Evolutionary conservation across 1,140 invertebrate species (phyloP).

Genomic region (Carposina sasakii): DNA sequence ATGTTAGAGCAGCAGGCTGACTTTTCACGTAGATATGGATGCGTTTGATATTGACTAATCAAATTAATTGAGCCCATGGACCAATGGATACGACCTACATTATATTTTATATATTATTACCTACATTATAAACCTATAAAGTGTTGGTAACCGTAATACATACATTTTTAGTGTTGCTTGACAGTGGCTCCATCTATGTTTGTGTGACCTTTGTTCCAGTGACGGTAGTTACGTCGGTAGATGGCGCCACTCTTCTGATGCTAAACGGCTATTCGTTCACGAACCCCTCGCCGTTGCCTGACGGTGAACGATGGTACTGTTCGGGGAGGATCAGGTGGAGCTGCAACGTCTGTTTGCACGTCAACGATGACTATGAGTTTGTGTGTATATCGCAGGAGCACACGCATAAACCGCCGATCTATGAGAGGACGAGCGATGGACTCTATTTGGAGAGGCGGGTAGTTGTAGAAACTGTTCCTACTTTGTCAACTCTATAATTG

Average conservation of each 20-base stretch:
- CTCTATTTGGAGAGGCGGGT: constrained; percentile 31
- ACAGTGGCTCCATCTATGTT: no score
- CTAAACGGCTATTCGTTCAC: constrained; percentile 54
- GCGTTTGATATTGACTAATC: no score
- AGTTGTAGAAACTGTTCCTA: no score
- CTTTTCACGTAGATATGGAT: no score
- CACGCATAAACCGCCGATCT: constrained; percentile 44
- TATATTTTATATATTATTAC: no score
- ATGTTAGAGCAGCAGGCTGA: no score
- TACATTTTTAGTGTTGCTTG: no score
- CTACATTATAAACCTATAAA: no score
- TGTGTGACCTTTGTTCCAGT: constrained; percentile 41
- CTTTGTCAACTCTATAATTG: no score
- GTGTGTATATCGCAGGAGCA: constrained; percentile 56
- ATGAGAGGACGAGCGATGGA: constrained; percentile 42
- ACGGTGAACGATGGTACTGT: constrained; percentile 60
- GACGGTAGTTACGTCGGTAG: constrained; percentile 55
- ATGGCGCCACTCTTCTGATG: constrained; percentile 57
- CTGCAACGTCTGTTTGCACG: constrained; percentile 56
- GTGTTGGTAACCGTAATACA: no score
- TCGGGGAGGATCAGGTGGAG: constrained; percentile 52
- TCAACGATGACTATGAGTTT: constrained; percentile 62
- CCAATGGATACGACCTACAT: no score
- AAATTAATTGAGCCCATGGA: no score
- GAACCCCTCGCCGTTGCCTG: constrained; percentile 49